phyloP scores from a whole-genome alignment of 2,888 invertebrate genomes.

The Campoletis raptor region DNA sequence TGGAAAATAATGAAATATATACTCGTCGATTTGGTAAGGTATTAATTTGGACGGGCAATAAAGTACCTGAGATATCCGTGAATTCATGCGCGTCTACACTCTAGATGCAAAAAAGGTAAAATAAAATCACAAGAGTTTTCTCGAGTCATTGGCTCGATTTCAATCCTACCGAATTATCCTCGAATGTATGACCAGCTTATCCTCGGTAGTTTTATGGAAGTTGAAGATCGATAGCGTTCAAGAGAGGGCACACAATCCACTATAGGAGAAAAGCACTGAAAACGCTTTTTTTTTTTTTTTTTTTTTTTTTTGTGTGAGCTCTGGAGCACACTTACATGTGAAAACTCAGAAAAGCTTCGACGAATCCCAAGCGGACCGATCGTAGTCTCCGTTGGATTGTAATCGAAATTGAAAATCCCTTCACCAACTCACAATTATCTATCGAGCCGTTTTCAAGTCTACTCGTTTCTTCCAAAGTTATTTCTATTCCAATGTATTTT shows the following conservation, averaged over 20 bases:
- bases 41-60: constrained; percentile 51
- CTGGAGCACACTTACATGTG: constrained; percentile 56
- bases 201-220: constrained; percentile 69
- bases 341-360: constrained; percentile 60
- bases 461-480: constrained; percentile 29
- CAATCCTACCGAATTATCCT: constrained; percentile 68
- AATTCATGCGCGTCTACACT: constrained; percentile 50
- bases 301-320: constrained; percentile 36
- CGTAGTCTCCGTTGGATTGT: constrained; percentile 45
- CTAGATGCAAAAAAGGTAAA: constrained; percentile 56
- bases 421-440: constrained; percentile 60
- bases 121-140: constrained; percentile 61
- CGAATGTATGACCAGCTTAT: constrained; percentile 70
- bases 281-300: constrained; percentile 25
- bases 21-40: constrained; percentile 32
- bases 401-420: constrained; percentile 67
- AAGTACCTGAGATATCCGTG: constrained; percentile 59
- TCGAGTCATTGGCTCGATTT: constrained; percentile 72
- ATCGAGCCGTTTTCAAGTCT: constrained; percentile 44
- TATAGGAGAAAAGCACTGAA: constrained; percentile 40
- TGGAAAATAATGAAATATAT: not conserved
- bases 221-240: constrained; percentile 68
- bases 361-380: constrained; percentile 35
- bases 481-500: constrained; percentile 44
- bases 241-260: constrained; percentile 43